Evolutionary conservation across 2,797 vertebrate species (phyloP).

Genomic region (Chaetodon trifasciatus): DNA sequence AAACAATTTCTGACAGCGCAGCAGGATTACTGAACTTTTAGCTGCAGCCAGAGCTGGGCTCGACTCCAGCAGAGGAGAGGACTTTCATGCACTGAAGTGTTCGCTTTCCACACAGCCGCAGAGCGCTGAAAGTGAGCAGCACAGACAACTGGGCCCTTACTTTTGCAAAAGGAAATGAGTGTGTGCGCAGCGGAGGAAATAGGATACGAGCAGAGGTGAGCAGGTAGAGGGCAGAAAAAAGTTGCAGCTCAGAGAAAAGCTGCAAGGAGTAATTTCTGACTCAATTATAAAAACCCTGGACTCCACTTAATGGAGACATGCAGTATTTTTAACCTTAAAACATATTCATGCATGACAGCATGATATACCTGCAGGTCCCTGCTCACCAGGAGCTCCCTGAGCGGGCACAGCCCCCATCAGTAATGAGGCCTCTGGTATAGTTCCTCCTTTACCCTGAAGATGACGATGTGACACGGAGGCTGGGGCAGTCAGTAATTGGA

Average conservation of each 20-base stretch:
- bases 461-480: constrained; percentile 68
- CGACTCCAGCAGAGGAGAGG: constrained; percentile 55
- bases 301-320: constrained; percentile 19
- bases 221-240: constrained; percentile 53
- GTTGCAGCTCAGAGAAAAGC: constrained; percentile 36
- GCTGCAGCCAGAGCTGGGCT: constrained; percentile 54
- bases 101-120: constrained; percentile 57
- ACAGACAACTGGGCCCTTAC: constrained; percentile 40
- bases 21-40: constrained; percentile 50
- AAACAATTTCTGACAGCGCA: constrained; percentile 36
- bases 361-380: constrained; percentile 80
- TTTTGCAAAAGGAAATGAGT: constrained; percentile 62
- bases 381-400: constrained; percentile 88
- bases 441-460: constrained; percentile 64
- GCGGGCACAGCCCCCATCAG: constrained; percentile 86
- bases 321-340: constrained; percentile 9
- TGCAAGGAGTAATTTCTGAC: constrained; percentile 50
- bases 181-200: constrained; percentile 54
- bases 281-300: constrained; percentile 46
- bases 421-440: constrained; percentile 66
- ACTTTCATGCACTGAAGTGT: constrained; percentile 47
- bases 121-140: constrained; percentile 54
- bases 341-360: not conserved
- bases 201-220: constrained; percentile 65
- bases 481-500: constrained; percentile 84